Evolutionary conservation across 2,888 invertebrate genomes (phyloP).

Genomic region (Chymomyza fuscimana): DNA sequence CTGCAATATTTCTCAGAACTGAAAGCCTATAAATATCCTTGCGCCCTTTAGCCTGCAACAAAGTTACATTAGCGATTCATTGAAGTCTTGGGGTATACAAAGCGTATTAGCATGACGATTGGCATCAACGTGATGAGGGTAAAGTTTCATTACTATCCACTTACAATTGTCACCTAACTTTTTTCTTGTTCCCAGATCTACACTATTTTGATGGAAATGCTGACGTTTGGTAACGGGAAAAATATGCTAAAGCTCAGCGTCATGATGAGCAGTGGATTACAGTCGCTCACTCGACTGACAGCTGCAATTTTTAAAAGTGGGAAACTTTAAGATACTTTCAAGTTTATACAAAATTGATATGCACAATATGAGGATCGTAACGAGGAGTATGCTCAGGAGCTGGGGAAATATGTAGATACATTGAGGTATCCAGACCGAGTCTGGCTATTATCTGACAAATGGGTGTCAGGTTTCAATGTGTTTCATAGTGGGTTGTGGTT

Average conservation of each 20-base stretch:
- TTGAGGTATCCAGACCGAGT: conserved; percentile 35
- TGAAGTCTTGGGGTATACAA: not conserved
- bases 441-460: conserved; percentile 38
- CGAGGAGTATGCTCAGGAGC: conserved; percentile 14
- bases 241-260: not conserved
- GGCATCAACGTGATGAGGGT: not conserved
- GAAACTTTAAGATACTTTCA: conserved; percentile 2
- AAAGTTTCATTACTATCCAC: not conserved
- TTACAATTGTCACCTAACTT: not conserved
- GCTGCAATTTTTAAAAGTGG: not conserved
- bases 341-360: conserved; percentile 17
- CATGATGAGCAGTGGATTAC: not conserved
- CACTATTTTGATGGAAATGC: not conserved
- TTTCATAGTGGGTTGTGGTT: conserved; percentile 37
- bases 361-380: conserved; percentile 26
- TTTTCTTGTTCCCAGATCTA: not conserved
- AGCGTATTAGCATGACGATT: not conserved
- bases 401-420: conserved; percentile 25
- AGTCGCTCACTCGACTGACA: not conserved
- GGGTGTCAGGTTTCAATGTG: conserved; percentile 32
- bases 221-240: not conserved
- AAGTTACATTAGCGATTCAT: not conserved
- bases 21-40: not conserved
- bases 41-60: not conserved
- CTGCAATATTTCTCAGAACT: not conserved